Conservation (phyloP, 2,113 vertebrate species). For the Scatophagus argus region DNA sequence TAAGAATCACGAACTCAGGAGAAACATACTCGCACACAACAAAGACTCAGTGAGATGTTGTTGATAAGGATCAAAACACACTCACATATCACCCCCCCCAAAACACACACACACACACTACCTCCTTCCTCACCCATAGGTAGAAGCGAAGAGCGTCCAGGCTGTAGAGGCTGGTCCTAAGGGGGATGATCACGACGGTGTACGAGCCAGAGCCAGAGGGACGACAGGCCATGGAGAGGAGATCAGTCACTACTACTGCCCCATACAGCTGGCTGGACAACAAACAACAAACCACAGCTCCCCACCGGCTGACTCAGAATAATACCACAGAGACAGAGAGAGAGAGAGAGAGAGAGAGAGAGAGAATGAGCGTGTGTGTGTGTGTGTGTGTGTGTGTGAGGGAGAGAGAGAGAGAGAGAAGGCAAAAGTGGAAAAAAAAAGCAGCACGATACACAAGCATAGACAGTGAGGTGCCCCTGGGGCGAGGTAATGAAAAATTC, state of each 20-base stretch:
- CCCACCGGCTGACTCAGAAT: conserved; percentile 40
- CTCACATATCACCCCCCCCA: not conserved
- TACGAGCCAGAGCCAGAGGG: conserved; percentile 71
- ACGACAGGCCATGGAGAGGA: conserved; percentile 71
- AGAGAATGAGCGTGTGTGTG: conserved; percentile 9
- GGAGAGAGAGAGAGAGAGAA: conserved; percentile 29
- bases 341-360: conserved; percentile 7
- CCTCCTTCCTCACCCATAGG: conserved; percentile 78
- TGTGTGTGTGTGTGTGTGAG: conserved; percentile 1
- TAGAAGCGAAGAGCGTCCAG: conserved; percentile 82
- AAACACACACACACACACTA: conserved; percentile 19
- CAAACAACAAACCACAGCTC: conserved; percentile 56
- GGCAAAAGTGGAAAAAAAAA: conserved; percentile 46
- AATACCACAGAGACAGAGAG: conserved; percentile 37
- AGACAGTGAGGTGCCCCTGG: conserved; percentile 61
- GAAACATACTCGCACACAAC: not conserved
- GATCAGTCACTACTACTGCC: conserved; percentile 35
- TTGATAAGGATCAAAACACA: conserved; percentile 2
- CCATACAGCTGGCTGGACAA: conserved; percentile 56
- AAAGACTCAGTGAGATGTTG: not conserved
- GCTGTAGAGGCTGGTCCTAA: conserved; percentile 79
- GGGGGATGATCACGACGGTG: conserved; percentile 81
- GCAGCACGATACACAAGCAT: conserved; percentile 46
- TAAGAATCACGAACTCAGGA: not conserved
- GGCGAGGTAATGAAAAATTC: conserved; percentile 81